Base-by-base conservation (phyloP, 2,113 vertebrate genomes). In the Asarcornis scutulata region DNA sequence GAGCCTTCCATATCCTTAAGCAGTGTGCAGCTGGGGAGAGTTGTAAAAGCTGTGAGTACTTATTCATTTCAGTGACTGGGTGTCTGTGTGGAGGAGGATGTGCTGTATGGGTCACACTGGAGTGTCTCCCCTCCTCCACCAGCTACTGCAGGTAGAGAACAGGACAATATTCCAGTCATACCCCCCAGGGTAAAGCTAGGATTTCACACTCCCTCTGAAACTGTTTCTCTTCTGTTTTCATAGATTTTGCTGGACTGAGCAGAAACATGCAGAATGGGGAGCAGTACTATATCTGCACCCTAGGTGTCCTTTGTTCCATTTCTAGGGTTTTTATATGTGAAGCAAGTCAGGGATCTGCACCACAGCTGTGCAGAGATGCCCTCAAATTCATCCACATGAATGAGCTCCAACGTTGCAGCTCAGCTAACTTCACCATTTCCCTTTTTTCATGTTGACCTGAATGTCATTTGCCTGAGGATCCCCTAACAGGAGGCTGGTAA, bases 121-220 rank as follows among this genome's bases (percentile, higher is more conserved):
- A 42, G 2, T 44, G 14, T 40, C 18, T 81, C 27, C 36, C 40
- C 21, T 81, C 27, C 36, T 50, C 9, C 68, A 52, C 21, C 13
- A 29, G 53, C 17, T 85, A 13, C 7, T 34, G 7, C 17, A 60
- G 7, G 9, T 12, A 82, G 66, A 71, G 9, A 17, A 44, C 6
- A 21, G 13, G 6, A 64, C 9, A 82, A 29, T 8, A 3, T 16
- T 5, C 16, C 9, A 53, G 7, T 7, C 67, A 2, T 60, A 0
- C 53, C 72, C n/a, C 50, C 13, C 9, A 36, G 40, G 13, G 1
- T 53, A 31, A 83, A 69, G 21, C 10, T 29, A 59, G 40, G 16
- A 48, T 36, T 68, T 59, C 31, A 23, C 36, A 7, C 86, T 16
- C 13, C 3, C 7, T 63, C 17, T 55, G 50, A 50, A 89, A 66